phyloP scores from a whole-genome alignment of 2,113 vertebrate genomes.

The Brevimyrus niger region DNA sequence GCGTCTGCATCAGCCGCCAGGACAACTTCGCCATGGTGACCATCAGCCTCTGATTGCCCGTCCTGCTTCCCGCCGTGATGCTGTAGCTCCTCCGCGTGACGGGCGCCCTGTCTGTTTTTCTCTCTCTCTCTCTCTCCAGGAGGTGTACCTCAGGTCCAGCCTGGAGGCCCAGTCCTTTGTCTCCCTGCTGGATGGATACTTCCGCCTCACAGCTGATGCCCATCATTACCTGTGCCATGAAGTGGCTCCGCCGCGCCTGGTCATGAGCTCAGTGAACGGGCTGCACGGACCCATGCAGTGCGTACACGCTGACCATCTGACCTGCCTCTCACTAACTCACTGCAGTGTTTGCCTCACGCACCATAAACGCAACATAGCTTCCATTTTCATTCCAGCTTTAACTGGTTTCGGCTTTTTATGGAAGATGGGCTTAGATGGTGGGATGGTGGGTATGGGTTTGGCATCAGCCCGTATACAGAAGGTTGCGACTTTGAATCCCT shows the following conservation, averaged over 20 bases:
- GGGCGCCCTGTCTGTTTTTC: conserved; percentile 3
- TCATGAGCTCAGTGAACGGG: conserved; percentile 68
- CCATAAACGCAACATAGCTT: neutral
- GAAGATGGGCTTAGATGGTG: neutral
- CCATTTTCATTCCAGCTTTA: neutral
- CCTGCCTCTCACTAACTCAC: neutral
- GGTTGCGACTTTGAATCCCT: neutral
- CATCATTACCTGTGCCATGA: conserved; percentile 88
- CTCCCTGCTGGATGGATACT: conserved; percentile 83
- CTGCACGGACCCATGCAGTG: conserved; percentile 86
- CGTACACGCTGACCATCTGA: conserved; percentile 35
- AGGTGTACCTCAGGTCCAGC: conserved; percentile 62
- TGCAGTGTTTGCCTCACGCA: neutral
- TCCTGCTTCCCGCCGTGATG: neutral
- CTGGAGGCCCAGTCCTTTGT: conserved; percentile 68
- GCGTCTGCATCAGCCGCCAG: conserved; percentile 70
- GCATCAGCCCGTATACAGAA: neutral
- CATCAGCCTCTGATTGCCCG: conserved; percentile 15
- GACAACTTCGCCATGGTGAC: conserved; percentile 80
- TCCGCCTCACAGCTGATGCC: conserved; percentile 80
- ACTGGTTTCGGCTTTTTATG: neutral
- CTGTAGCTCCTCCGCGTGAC: neutral
- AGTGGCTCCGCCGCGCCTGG: conserved; percentile 78
- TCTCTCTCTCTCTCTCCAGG: conserved; percentile 54
- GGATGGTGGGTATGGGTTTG: neutral